These are phyloP conservation scores for Laupala kohalensis DNA, from an alignment of 1,140 invertebrate genomes.

Conservation along the genomic window DNA sequence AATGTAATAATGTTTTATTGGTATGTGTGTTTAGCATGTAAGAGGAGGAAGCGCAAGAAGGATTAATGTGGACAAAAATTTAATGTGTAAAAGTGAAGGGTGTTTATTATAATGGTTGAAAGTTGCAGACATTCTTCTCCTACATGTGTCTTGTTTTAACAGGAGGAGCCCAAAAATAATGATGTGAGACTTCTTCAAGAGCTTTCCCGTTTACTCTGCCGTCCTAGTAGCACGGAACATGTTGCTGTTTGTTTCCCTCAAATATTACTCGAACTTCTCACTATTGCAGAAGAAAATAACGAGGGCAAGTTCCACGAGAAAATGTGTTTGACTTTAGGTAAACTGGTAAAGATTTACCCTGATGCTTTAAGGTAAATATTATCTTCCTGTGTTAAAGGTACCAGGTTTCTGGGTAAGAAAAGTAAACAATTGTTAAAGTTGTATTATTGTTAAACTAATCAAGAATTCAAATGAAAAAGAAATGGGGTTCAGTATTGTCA, in stretches of 20 bases:
- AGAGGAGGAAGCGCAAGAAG: no score
- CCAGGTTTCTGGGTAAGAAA: constrained; percentile 23
- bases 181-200: no score
- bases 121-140: no score
- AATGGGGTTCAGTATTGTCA: constrained; percentile 16
- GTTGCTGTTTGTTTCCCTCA: constrained; percentile 31
- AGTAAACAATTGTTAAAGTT: constrained; percentile 37
- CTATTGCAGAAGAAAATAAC: constrained; percentile 21
- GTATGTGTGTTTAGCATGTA: no score
- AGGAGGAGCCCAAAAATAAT: no score
- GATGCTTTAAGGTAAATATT: constrained; percentile 23
- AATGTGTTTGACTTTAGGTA: constrained; percentile 31
- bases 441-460: constrained; percentile 5
- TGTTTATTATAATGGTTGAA: no score
- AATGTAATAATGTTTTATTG: no score
- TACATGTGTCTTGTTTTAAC: no score
- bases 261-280: constrained; percentile 26
- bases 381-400: neutral
- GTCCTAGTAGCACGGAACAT: constrained; percentile 22
- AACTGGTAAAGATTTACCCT: constrained; percentile 28
- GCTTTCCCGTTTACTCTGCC: constrained; percentile 22
- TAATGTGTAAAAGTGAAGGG: no score
- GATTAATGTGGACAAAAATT: no score
- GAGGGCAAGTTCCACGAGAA: constrained; percentile 13
- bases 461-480: constrained; percentile 11